Base-by-base conservation (phyloP, 2,797 vertebrate species). In the Amphiprion clarkii region DNA sequence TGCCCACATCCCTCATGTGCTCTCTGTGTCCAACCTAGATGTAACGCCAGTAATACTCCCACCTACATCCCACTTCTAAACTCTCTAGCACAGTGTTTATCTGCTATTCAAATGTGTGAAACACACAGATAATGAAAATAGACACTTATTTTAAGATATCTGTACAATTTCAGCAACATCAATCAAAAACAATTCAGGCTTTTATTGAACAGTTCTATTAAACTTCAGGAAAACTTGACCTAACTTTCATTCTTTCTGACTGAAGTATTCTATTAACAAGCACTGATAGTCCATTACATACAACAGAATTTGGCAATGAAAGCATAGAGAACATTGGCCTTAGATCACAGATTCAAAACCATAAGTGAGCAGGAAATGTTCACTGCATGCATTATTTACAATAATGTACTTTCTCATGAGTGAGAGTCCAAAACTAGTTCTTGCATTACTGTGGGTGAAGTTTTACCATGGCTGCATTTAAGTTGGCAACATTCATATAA, bases 321-420 rank as follows among this genome's bases (percentile, higher is more conserved):
- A 55, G 54, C 4, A 56, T n/a, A 51, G 5, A 67, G 29, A 36
- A 13, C 12, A 16, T 62, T 44, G 36, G 21, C 55, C 33, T 64
- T 61, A 29, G 42, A 58, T 66, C 21, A 40, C 46, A 46, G 13
- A 25, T 46, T 33, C 42, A 61, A 74, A 77, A 73, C 67, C 54
- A 55, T 52, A 76, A 71, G 36, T 75, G 59, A 74, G 53, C 60
- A 66, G 73, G 58, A 64, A 88, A 79, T 82, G 21, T 78, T 79
- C 49, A 16, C 62, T 72, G 57, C 67, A 81, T 85, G 67, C 51
- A 67, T 87, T 84, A 81, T 83, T 82, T 71, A 84, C 25, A 54
- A 58, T 80, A 67, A 80, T 74, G 52, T 62, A 54, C 19, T 44
- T 49, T 27, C 44, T 39, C 17, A 53, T 71, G 57, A 79, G 13